Base-by-base conservation (phyloP, 2,113 vertebrate species). In the Sturnira hondurensis region DNA sequence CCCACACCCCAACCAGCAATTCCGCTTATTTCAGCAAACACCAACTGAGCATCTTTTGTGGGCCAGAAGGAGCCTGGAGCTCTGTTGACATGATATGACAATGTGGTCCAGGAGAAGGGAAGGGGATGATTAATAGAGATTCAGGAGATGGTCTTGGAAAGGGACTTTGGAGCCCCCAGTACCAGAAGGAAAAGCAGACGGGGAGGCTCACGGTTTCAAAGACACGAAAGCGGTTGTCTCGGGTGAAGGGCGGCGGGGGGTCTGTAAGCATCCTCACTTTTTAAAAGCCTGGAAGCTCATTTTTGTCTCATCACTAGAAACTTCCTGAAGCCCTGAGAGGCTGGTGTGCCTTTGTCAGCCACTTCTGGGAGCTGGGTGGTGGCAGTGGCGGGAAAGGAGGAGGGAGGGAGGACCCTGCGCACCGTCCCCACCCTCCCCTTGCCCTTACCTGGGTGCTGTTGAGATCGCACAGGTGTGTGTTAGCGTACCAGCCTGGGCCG, bases 391-490 rank as follows among this genome's bases (percentile, higher is more conserved):
- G 54, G 54, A 36, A 77, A 93, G 15, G 41, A 10, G 6, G 7
- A 80, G 17, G 47, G 41, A 92, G 52, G 13, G n/a, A 26, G 45
- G 36, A 74, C 7, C 19, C n/a, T 24, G 5, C 1, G 13, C 24
- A 2, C 26, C 4, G 8, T 22, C 54, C 54, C 54, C 54, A 24
- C 8, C 24, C 26, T 56, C 20, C 78, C 28, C 45, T 80, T 31
- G 12, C 73, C n/a, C 28, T 65, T 97, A 99, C 99, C 99, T 99
- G 99, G 97, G 99, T 99, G 98, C 98, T 99, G 98, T 99, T 99
- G 98, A 99, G 99, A 95, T 99, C 99, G 93, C 99, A 99, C 97
- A 98, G 98, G 97, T 99, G 99, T 0, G 99, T 99, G 96, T 99
- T 98, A 0, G 99, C 97, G 87, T 99, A 99, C 99, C 99, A 99